Evolutionary conservation across 2,888 invertebrate genomes (phyloP).

Genomic region (Parnassius orleans): DNA sequence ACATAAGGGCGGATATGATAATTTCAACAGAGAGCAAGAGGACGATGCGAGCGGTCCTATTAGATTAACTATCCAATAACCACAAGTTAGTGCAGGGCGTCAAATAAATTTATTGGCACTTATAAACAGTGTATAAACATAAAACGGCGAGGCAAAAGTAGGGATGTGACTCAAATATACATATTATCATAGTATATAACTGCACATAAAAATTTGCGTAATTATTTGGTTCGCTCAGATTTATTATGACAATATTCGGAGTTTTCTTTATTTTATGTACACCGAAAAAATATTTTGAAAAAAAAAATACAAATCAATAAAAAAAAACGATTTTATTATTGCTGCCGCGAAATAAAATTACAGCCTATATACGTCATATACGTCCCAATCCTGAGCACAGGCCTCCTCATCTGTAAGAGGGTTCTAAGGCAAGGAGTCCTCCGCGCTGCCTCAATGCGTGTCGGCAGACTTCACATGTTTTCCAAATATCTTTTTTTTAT

Average conservation of each 20-base stretch:
- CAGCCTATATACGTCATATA: no score
- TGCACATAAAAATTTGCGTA: not conserved
- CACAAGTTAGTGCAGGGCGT: not conserved
- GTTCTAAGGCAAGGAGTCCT: no score
- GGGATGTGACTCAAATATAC: not conserved
- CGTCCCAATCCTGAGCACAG: no score
- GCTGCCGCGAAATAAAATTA: no score
- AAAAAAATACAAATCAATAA: no score
- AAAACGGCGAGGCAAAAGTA: not conserved
- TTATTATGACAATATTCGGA: not conserved
- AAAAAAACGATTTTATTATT: no score
- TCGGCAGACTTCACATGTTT: no score
- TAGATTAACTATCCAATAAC: slow-evolving; percentile 4
- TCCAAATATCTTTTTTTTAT: no score
- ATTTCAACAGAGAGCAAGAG: not conserved
- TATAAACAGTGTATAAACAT: not conserved
- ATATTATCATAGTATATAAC: not conserved
- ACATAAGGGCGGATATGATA: not conserved
- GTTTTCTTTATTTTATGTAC: not conserved
- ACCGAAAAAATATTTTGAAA: no score
- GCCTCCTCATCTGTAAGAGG: no score
- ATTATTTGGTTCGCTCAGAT: not conserved
- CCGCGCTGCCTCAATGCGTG: no score
- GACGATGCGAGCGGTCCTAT: slow-evolving; percentile 1
- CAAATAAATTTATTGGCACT: slow-evolving; percentile 1